Base-by-base conservation (phyloP, 2,113 vertebrate species). In the Coturnix japonica region DNA sequence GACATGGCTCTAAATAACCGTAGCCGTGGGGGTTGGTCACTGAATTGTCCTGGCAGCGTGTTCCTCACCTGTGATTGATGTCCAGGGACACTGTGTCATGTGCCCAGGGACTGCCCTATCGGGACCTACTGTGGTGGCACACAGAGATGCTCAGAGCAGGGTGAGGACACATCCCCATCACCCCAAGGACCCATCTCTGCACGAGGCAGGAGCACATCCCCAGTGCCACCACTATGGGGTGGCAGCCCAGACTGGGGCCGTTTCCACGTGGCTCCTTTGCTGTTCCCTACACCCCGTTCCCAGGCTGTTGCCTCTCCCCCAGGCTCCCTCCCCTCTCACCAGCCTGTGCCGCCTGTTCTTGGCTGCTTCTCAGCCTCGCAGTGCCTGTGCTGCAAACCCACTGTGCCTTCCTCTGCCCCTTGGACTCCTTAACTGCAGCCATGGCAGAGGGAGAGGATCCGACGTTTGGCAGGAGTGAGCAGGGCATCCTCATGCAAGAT, bases 81-180 rank as follows among this genome's bases (percentile, higher is more conserved):
- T 22, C n/a, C 20, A 33, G n/a, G 11, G 56, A n/a, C 7, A 8
- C 31, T 21, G 56, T 21, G 31, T 21, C 56, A 13, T 21, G 31
- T 57, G 31, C 56, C 19, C 19, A 21, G 31, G 56, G n/a, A n/a
- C 7, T 5, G 30, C 22, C 4, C 2, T 6, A 2, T 65, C 21
- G 2, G 82, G 65, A 20, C 70, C 8, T 0, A 0, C 59, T 4
- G 3, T 1, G 13, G 2, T 47, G 0, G 0, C 5, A 0, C 79
- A 66, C 11, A 0, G 79, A 35, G 35, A 70, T n/a, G 25, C 37
- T 41, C 74, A 1, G 7, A 63, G n/a, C 51, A 9, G 51, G 46
- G 39, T 5, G 11, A 41, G 59, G 69, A 41, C 0, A 0, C 54
- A 31, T 77, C 65, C 81, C 0, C 1, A 1, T 10, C n/a, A 13